Evolutionary conservation across 2,888 invertebrate genomes (phyloP), one percentile per base, ranked within the genome.

Genomic region (Ommatoiulus sabulosus): DNA sequence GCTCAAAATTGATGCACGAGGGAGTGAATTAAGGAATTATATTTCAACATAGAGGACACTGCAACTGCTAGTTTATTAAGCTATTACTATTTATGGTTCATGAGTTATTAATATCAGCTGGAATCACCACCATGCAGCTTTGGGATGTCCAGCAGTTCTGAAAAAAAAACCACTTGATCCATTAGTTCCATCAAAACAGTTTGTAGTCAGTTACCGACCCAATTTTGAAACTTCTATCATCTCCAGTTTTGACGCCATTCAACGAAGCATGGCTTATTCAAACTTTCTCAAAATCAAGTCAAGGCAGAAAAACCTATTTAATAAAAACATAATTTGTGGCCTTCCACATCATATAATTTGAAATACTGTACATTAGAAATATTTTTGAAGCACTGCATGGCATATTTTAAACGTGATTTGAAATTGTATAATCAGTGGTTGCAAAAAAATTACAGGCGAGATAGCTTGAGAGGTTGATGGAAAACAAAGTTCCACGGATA

Each of bases 111-210:
- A 63, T 63, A 12, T 7, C 3, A n/a, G 63, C n/a, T 12, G 52
- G 2, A 63, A n/a, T 2, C 12, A 15, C 63, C 20, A 8, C 5
- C 20, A n/a, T 63, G 20, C n/a, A 3, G 20, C 63, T n/a, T 63
- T 63, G 5, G n/a, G 0, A 20, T 7, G n/a, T 7, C 8, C 20
- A 20, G 4, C 6, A 5, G 72, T 1, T 24, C 20, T 72, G 2
- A 8, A 72, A 72, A 52, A 52, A 8, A 46, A 46, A 46, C 46
- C 20, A 1, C 24, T 24, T 72, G 72, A 52, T 72, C 72, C 72
- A 72, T 72, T 72, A 72, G 72, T 72, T 72, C 72, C 72, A 72
- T 72, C 72, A 72, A n/a, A 24, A 24, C 24, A 72, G 24, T 52
- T 52, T 52, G 52, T 15, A 52, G 3, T 8, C 5, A 52, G 15